Evolutionary conservation across 1,140 invertebrate genomes (phyloP).

Genomic region (Drosophila micromelanica): DNA sequence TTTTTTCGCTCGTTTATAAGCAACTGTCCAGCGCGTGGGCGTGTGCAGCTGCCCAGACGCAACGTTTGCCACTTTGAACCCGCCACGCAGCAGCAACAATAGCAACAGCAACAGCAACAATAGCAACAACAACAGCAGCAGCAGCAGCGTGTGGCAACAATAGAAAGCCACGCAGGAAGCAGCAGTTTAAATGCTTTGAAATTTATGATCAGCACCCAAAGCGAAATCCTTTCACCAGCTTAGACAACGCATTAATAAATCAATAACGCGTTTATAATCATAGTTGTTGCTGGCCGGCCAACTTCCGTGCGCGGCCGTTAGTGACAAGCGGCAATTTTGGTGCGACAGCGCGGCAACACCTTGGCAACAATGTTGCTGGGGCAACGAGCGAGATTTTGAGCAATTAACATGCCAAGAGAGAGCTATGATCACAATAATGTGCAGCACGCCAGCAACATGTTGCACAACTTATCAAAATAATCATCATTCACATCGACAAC

Average conservation of each 20-base stretch:
- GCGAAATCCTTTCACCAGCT: conserved; percentile 78
- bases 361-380: conserved; percentile 67
- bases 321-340: conserved; percentile 76
- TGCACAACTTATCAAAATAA: conserved; percentile 83
- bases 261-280: conserved; percentile 76
- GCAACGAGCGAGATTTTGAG: conserved; percentile 10
- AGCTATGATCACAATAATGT: conserved; percentile 31
- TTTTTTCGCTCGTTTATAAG: conserved; percentile 18
- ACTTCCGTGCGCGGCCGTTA: conserved; percentile 59
- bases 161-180: conserved; percentile 34
- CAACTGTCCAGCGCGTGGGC: conserved; percentile 25
- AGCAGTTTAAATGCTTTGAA: conserved; percentile 62
- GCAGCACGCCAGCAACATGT: conserved; percentile 58
- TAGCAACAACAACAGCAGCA: conserved; percentile 38
- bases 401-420: conserved; percentile 66
- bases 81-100: conserved; percentile 34
- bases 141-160: conserved; percentile 31
- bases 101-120: conserved; percentile 1
- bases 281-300: conserved; percentile 38
- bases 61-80: conserved; percentile 59
- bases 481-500: conserved; percentile 74
- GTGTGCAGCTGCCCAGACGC: conserved; percentile 56
- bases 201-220: conserved; percentile 70
- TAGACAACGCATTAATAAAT: conserved; percentile 77
- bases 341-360: conserved; percentile 57